phyloP scores from a whole-genome alignment of 1,140 invertebrate species.

The Plectus sambesii region DNA sequence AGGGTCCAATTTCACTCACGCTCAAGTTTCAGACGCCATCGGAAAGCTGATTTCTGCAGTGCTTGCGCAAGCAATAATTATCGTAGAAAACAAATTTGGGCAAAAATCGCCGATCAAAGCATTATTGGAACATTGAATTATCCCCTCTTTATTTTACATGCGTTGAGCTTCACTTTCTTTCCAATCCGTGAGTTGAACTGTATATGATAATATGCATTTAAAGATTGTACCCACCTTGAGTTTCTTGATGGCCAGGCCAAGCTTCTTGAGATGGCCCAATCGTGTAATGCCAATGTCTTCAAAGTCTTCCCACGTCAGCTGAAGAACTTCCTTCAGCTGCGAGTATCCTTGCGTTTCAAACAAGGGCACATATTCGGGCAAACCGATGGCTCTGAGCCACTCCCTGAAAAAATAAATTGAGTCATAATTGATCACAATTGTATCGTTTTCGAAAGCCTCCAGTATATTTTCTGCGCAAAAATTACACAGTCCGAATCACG shows the following conservation, averaged over 20 bases:
- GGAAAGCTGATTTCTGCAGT: no score
- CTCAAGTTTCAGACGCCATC: no score
- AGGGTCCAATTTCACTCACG: no score
- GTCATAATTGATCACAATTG: no score
- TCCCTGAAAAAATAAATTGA: slow-evolving; percentile 18
- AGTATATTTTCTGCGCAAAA: slow-evolving; percentile 18
- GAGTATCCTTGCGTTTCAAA: slow-evolving; percentile 75
- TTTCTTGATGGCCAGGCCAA: slow-evolving; percentile 87
- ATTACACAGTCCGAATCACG: slow-evolving; percentile 1
- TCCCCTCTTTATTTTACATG: no score
- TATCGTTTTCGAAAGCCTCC: slow-evolving; percentile 41
- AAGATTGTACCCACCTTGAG: slow-evolving; percentile 88
- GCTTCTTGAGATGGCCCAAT: slow-evolving; percentile 91
- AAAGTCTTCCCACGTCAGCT: slow-evolving; percentile 94
- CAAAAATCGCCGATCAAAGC: no score
- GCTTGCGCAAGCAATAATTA: no score
- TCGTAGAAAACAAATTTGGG: no score
- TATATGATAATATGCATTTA: background rate
- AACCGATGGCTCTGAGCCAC: slow-evolving; percentile 31
- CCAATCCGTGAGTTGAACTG: background rate
- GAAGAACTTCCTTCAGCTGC: slow-evolving; percentile 68
- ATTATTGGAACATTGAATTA: no score
- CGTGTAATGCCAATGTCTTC: slow-evolving; percentile 76
- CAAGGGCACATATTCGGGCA: slow-evolving; percentile 34
- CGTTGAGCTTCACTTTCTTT: no score